Evolutionary conservation across 2,113 vertebrate species (phyloP).

Genomic region (Colinus virginianus): DNA sequence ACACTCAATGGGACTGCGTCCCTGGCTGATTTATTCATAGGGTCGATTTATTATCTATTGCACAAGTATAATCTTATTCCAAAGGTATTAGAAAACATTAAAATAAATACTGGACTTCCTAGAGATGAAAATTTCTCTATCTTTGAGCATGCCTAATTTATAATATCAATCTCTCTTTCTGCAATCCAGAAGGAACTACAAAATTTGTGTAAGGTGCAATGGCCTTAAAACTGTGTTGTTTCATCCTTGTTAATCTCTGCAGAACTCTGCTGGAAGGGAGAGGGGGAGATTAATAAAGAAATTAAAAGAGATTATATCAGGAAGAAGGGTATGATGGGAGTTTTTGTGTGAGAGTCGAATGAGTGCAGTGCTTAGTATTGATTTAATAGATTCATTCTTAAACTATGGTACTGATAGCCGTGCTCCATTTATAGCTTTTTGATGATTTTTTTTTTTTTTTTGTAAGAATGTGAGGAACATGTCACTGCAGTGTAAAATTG

Average conservation of each 20-base stretch:
- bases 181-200: not conserved
- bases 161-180: not conserved
- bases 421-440: not conserved
- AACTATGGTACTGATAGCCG: not conserved
- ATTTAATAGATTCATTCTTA: not conserved
- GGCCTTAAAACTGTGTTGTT: not conserved
- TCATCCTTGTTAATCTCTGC: not conserved
- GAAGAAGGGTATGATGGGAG: not conserved
- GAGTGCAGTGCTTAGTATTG: not conserved
- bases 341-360: not conserved
- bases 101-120: not conserved
- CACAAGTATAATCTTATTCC: conserved; percentile 1
- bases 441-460: not conserved
- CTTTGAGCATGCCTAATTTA: not conserved
- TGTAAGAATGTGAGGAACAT: not conserved
- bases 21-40: conserved; percentile 1
- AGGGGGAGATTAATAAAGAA: not conserved
- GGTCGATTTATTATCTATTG: conserved; percentile 39
- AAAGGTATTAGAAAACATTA: conserved; percentile 17
- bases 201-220: not conserved
- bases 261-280: not conserved
- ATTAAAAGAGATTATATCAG: not conserved
- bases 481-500: not conserved
- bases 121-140: not conserved
- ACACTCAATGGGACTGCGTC: not conserved